A percentile compares a stretch with the other conserved stretches of the same genome.
Conservation (phyloP, 2,888 invertebrate genomes). For the Dicycla oo region DNA sequence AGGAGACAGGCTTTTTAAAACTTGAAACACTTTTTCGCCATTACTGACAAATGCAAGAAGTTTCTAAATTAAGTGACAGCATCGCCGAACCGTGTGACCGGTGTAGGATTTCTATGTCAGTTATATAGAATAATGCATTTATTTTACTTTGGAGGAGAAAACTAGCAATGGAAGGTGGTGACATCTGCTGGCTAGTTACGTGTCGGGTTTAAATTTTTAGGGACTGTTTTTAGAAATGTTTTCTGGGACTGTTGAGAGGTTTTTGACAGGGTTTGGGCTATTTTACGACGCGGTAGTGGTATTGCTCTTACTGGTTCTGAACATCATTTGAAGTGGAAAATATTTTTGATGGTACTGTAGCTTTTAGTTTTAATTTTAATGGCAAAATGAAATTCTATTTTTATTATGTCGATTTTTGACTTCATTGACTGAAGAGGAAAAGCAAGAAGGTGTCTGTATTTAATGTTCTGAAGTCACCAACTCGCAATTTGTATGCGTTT, state of each 20-base stretch:
- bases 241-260: not conserved
- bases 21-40: conserved; percentile 5
- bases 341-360: not conserved
- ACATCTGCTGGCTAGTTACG: conserved; percentile 26
- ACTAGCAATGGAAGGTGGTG: conserved; percentile 14
- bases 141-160: conserved; percentile 16
- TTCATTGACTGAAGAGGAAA: not conserved
- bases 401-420: not conserved
- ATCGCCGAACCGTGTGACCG: conserved; percentile 11
- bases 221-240: not conserved
- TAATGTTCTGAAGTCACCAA: not conserved
- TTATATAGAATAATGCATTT: conserved; percentile 52
- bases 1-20: conserved; percentile 34
- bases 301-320: too few species aligned
- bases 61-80: conserved; percentile 37
- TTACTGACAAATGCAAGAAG: conserved; percentile 37
- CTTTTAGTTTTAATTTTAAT: not conserved
- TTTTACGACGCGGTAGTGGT: not conserved
- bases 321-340: not conserved
- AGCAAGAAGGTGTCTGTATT: not conserved
- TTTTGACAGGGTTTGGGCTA: conserved; percentile 1
- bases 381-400: not conserved
- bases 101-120: conserved; percentile 42
- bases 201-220: conserved; percentile 8
- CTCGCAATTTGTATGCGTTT: not conserved